Conservation (phyloP, 2,888 invertebrate genomes). For the Orchesella flavescens region DNA sequence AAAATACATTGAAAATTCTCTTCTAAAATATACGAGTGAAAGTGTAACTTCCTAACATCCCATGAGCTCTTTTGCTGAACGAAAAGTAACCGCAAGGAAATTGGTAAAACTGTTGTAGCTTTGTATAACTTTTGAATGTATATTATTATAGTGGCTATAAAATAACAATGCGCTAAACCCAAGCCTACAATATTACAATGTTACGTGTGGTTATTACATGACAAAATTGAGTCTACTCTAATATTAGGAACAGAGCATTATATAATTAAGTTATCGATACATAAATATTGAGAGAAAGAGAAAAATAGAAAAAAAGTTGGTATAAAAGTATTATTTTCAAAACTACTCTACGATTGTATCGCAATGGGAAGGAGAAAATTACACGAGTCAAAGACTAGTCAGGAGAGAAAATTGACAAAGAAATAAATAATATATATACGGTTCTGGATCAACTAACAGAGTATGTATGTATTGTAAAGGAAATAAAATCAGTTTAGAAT, state of each 20-base stretch:
- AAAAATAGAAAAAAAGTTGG: conserved; percentile 30
- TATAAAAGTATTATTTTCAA: conserved; percentile 10
- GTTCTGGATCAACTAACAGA: conserved; percentile 40
- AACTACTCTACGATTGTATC: conserved; percentile 55
- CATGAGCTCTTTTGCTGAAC: too few relatives aligned
- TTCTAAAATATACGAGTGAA: too few relatives aligned
- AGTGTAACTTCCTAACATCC: too few relatives aligned
- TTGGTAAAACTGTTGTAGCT: too few relatives aligned
- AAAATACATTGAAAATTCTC: neutral
- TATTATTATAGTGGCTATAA: neutral
- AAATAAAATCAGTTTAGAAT: conserved; percentile 41
- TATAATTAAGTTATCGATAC: conserved; percentile 37
- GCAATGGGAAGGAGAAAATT: conserved; percentile 60
- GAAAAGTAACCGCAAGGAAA: too few relatives aligned
- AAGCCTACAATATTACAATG: conserved; percentile 53
- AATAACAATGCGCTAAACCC: conserved; percentile 41
- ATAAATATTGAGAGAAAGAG: conserved; percentile 34
- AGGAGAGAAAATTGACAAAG: conserved; percentile 30
- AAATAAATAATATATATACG: conserved; percentile 9
- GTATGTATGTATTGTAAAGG: conserved; percentile 32
- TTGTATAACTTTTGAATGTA: too few relatives aligned
- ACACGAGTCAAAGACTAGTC: conserved; percentile 38
- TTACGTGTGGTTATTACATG: conserved; percentile 41
- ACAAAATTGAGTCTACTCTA: conserved; percentile 57
- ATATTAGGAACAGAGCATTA: conserved; percentile 50